Conservation (phyloP, 1,140 invertebrate species). For the Ephestia elutella region DNA sequence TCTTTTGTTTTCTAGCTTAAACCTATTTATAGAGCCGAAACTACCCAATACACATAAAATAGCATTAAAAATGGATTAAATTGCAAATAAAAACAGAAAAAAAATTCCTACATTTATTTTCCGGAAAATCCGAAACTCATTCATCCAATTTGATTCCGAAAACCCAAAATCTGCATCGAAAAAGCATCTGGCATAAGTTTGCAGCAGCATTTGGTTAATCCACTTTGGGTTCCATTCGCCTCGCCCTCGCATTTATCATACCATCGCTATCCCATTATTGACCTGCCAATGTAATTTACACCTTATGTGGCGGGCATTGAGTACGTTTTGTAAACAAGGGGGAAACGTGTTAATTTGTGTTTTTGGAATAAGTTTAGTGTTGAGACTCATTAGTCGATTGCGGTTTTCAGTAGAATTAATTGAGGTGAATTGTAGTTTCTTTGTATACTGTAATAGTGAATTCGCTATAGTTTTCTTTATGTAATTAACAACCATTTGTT, state of each 20-base stretch:
- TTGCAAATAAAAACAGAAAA: not conserved
- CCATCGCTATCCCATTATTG: slow-evolving; percentile 18
- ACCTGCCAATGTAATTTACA: slow-evolving; percentile 33
- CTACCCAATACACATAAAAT: no score
- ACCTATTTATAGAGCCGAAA: no score
- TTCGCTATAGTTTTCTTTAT: slow-evolving; percentile 19
- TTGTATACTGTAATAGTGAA: slow-evolving; percentile 6
- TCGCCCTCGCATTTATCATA: slow-evolving; percentile 56
- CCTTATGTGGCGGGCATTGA: slow-evolving; percentile 38
- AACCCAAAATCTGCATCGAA: not conserved
- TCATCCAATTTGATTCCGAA: slow-evolving; percentile 1
- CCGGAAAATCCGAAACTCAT: not conserved
- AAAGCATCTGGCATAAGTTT: slow-evolving; percentile 5
- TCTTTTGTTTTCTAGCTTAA: no score
- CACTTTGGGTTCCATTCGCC: slow-evolving; percentile 48
- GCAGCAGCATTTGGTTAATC: slow-evolving; percentile 35
- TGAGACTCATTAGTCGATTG: slow-evolving; percentile 48
- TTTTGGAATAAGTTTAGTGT: slow-evolving; percentile 22
- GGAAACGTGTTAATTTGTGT: slow-evolving; percentile 32
- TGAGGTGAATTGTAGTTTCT: slow-evolving; percentile 15
- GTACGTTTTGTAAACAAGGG: slow-evolving; percentile 35
- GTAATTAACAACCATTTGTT: slow-evolving; percentile 21
- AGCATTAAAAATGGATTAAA: no score
- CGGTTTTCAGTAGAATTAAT: slow-evolving; percentile 25
- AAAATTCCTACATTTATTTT: not conserved